Conservation (phyloP, 2,888 invertebrate species). For the Cephus spinipes region DNA sequence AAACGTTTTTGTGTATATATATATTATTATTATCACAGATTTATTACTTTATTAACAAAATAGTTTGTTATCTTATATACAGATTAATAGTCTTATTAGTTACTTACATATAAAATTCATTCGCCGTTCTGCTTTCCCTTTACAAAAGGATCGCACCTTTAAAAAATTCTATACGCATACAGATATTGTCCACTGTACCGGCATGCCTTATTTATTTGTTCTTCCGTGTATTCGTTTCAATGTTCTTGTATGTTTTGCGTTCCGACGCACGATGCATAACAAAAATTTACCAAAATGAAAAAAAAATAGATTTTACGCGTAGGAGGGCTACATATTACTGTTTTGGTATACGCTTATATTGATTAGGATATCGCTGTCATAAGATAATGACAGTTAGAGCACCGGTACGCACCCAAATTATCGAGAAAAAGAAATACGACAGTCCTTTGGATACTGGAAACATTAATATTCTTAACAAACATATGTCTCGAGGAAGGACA, state of each 20-base stretch:
- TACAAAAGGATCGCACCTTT: neutral
- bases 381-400: neutral
- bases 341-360: neutral
- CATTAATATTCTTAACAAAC: neutral
- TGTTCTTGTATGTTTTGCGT: neutral
- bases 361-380: neutral
- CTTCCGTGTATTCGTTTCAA: neutral
- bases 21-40: constrained; percentile 44
- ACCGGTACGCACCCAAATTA: neutral
- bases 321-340: neutral
- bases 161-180: neutral
- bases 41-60: constrained; percentile 57
- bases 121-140: constrained; percentile 13
- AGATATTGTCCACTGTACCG: neutral
- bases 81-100: constrained; percentile 31
- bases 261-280: neutral
- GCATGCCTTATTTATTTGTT: neutral
- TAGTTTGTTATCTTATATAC: constrained; percentile 54
- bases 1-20: neutral
- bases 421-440: neutral
- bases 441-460: neutral
- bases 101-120: constrained; percentile 38
- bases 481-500: neutral
- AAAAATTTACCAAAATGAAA: neutral
- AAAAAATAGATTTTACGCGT: neutral